Evolutionary conservation across 2,797 vertebrate genomes (phyloP).

Genomic region (Phrynocephalus vlangalii): DNA sequence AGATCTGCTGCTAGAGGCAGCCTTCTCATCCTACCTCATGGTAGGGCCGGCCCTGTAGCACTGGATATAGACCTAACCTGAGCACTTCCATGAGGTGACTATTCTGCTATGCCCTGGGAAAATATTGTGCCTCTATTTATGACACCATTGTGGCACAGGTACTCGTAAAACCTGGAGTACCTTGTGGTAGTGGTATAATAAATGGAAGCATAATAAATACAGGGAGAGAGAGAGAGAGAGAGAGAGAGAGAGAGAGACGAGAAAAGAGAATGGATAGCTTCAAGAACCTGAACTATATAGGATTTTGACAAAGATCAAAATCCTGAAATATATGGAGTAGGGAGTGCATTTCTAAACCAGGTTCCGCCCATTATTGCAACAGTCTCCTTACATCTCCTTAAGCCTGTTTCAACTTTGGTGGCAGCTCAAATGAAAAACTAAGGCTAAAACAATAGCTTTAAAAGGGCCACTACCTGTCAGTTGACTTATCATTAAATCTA

Average conservation of each 20-base stretch:
- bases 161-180: too few species aligned
- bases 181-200: too few species aligned
- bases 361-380: background rate
- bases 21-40: background rate
- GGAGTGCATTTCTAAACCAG: too few species aligned
- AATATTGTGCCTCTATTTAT: too few species aligned
- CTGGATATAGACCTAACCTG: background rate
- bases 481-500: background rate
- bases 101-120: background rate
- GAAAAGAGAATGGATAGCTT: background rate
- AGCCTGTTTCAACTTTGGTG: background rate
- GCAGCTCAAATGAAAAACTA: background rate
- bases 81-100: background rate
- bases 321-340: background rate
- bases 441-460: background rate
- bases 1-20: background rate
- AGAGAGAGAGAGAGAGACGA: background rate
- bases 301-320: background rate
- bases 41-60: background rate
- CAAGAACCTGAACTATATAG: background rate
- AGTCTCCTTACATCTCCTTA: background rate
- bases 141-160: background rate
- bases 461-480: too few species aligned
- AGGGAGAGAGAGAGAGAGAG: too few species aligned
- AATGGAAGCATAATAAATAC: background rate